Evolutionary conservation across 2,113 vertebrate genomes (phyloP), one percentile per base, ranked within the genome.

Genomic region (Crotalus horridus): DNA sequence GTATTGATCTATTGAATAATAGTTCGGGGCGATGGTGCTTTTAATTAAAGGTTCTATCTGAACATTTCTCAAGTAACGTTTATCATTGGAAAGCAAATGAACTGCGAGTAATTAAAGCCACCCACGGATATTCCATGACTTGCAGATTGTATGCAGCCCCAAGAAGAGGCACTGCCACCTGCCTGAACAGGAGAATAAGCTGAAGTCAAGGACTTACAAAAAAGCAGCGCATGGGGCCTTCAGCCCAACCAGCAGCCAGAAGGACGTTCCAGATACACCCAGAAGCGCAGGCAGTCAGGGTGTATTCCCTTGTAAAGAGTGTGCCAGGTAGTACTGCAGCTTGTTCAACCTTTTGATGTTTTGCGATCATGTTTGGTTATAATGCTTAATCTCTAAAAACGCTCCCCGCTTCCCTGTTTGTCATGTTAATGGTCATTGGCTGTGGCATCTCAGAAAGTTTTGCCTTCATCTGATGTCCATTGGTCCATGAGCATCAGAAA

Each of bases 301-400:
- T 0, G 69, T 96, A 0, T 98, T 97, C 89, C 95, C 97, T 0
- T 98, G 97, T 91, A 59, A 94, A 91, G 96, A 97, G 87, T 98
- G 97, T 33, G 96, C 97, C 87, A 97, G 97, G 98, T 98, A 96
- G 90, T 21, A 21, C 7, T 8, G 17, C 85, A 46, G 39, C 53
- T 69, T n/a, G 17, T 55, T 21, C 0, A 24, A n/a, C 0, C 7
- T 39, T 39, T 46, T 69, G n/a, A 26, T 64, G 85, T 89, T 4
- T 33, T 29, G 46, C 13, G 33, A 23, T n/a, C 8, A 6, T 26
- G n/a, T 81, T 56, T 7, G 29, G 11, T 20, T 20, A 21, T 20
- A 7, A 13, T 39, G 3, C 58, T 85, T 23, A 89, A 21, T 20
- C 69, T 11, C 15, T n/a, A 17, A 85, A 85, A 12, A 4, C 6